Conservation (phyloP, 2,113 vertebrate species). For the Prochilodus magdalenae region DNA sequence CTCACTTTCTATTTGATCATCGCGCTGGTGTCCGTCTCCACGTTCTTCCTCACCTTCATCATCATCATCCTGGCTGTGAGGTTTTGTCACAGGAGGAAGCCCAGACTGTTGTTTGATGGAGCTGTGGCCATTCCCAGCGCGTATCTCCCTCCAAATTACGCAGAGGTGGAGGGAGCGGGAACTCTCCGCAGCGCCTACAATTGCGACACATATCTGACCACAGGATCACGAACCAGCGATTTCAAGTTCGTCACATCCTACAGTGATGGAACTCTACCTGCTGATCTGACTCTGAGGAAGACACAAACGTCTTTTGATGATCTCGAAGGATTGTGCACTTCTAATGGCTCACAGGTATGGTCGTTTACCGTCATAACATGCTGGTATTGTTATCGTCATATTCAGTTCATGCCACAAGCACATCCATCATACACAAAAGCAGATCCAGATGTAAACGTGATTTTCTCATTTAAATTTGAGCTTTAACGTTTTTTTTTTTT, state of each 20-base stretch:
- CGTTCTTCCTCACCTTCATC: slow-evolving; percentile 72
- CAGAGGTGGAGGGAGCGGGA: slow-evolving; percentile 32
- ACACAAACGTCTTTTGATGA: slow-evolving; percentile 1
- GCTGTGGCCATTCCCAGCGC: slow-evolving; percentile 37
- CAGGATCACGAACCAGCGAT: slow-evolving; percentile 45
- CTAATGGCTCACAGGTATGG: background rate
- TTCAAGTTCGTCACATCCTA: slow-evolving; percentile 40
- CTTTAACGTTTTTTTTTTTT: too few species aligned
- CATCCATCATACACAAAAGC: too few species aligned
- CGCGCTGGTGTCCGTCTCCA: slow-evolving; percentile 68
- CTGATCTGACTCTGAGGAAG: background rate
- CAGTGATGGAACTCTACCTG: slow-evolving; percentile 37
- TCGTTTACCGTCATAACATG: too few species aligned
- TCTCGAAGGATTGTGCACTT: background rate
- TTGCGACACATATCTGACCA: slow-evolving; percentile 41
- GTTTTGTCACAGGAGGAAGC: slow-evolving; percentile 55
- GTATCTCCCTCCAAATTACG: slow-evolving; percentile 24
- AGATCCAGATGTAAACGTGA: too few species aligned
- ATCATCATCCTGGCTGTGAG: slow-evolving; percentile 70
- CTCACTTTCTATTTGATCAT: slow-evolving; percentile 72
- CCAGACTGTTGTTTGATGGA: slow-evolving; percentile 59
- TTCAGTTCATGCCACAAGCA: too few species aligned
- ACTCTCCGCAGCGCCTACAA: slow-evolving; percentile 26
- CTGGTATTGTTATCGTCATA: too few species aligned
- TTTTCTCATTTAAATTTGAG: too few species aligned